Evolutionary conservation across 2,113 vertebrate genomes (phyloP).

Genomic region (Microtus pennsylvanicus): DNA sequence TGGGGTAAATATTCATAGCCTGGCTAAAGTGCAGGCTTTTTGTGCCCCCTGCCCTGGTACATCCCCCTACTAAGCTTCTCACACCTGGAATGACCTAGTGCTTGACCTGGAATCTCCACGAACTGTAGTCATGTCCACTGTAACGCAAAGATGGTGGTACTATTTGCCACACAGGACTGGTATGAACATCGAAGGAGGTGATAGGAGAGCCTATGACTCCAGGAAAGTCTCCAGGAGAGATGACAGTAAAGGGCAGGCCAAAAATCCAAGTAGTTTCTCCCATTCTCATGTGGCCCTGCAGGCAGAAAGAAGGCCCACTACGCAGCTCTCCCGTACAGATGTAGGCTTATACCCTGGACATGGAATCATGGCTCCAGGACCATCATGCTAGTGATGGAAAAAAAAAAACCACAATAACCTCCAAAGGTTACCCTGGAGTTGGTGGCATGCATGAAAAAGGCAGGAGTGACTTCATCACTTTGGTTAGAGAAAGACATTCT

Average conservation of each 20-base stretch:
- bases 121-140: background rate
- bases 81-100: no score
- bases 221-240: background rate
- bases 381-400: constrained; percentile 40
- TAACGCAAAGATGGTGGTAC: background rate
- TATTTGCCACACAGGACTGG: background rate
- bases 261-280: background rate
- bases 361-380: constrained; percentile 37
- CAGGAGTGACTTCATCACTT: constrained; percentile 52
- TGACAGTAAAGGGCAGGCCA: background rate
- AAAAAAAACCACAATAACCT: background rate
- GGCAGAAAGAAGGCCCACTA: background rate
- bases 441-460: constrained; percentile 26
- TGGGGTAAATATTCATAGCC: background rate
- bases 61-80: background rate
- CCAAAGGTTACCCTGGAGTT: constrained; percentile 33
- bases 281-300: background rate
- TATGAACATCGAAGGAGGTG: background rate
- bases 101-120: background rate
- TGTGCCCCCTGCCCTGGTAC: background rate
- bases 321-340: background rate
- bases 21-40: background rate
- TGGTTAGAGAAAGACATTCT: constrained; percentile 21
- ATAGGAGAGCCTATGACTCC: background rate
- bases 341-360: background rate